These are phyloP conservation scores for Oreotrochilus melanogaster DNA, from an alignment of 2,113 vertebrate genomes.

Conservation along the genomic window DNA sequence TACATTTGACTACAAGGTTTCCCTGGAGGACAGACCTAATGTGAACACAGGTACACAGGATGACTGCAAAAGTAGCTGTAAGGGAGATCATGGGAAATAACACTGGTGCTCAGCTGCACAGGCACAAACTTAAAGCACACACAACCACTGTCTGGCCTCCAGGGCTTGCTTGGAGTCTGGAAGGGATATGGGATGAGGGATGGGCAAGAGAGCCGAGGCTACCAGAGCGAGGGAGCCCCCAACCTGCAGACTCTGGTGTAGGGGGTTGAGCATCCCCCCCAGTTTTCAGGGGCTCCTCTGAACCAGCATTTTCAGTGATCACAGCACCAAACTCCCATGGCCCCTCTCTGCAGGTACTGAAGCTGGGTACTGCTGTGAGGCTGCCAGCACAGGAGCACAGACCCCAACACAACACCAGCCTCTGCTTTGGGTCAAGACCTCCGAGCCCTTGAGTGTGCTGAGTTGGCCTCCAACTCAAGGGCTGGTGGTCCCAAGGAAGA, in stretches of 20 bases:
- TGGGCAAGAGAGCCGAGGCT: background rate
- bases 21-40: background rate
- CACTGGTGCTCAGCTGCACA: background rate
- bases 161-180: background rate
- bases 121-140: background rate
- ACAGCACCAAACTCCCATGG: background rate
- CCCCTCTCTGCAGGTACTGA: background rate
- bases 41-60: fast-evolving
- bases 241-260: fast-evolving
- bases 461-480: background rate
- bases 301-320: background rate
- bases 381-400: background rate
- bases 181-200: background rate
- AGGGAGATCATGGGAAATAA: background rate
- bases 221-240: background rate
- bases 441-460: background rate
- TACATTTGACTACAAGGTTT: background rate
- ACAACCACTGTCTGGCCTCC: background rate
- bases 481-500: background rate
- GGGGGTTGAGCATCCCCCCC: background rate
- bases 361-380: background rate
- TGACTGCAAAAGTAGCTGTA: background rate
- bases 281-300: background rate
- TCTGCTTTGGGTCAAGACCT: background rate
- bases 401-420: background rate